These are phyloP conservation scores for Cephus spinipes DNA, from an alignment of 2,888 invertebrate genomes.

Conservation along the genomic window DNA sequence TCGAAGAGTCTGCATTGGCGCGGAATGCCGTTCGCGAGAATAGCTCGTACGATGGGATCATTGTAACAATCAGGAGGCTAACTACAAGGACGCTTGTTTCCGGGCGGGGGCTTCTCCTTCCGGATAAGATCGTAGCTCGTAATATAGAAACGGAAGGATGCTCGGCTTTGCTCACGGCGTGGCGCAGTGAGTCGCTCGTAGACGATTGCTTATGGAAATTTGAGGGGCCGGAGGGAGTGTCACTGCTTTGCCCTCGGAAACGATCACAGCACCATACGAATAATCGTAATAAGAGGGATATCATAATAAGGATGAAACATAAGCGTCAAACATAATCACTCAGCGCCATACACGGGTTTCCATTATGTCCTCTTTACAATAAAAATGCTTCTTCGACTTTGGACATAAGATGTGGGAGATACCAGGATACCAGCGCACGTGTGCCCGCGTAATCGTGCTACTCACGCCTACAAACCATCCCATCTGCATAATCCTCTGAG, in stretches of 20 bases:
- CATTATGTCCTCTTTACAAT: conserved; percentile 5
- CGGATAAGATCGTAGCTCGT: conserved; percentile 17
- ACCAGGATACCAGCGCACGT: neutral
- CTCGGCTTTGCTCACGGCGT: neutral
- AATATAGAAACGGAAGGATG: conserved; percentile 13
- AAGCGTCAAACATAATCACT: conserved; percentile 11
- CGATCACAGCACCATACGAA: conserved; percentile 3
- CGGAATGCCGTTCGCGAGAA: too few species aligned
- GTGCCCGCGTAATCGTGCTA: neutral
- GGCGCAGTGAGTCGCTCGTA: conserved; percentile 12
- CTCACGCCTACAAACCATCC: neutral
- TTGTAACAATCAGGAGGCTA: conserved; percentile 30
- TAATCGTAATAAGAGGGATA: conserved; percentile 6
- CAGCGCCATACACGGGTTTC: conserved; percentile 12
- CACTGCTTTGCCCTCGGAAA: neutral
- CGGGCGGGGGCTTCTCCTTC: too few species aligned
- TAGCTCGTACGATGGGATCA: conserved; percentile 7
- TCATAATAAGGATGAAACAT: conserved; percentile 16
- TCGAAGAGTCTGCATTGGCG: too few species aligned
- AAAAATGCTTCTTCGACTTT: conserved; percentile 4
- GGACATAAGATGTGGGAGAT: neutral
- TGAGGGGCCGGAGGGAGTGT: neutral
- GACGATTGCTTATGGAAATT: conserved; percentile 21
- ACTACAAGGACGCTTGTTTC: neutral
- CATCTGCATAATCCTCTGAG: conserved; percentile 1